Evolutionary conservation across 2,797 vertebrate species (phyloP).

Genomic region (Tragopan temminckii): DNA sequence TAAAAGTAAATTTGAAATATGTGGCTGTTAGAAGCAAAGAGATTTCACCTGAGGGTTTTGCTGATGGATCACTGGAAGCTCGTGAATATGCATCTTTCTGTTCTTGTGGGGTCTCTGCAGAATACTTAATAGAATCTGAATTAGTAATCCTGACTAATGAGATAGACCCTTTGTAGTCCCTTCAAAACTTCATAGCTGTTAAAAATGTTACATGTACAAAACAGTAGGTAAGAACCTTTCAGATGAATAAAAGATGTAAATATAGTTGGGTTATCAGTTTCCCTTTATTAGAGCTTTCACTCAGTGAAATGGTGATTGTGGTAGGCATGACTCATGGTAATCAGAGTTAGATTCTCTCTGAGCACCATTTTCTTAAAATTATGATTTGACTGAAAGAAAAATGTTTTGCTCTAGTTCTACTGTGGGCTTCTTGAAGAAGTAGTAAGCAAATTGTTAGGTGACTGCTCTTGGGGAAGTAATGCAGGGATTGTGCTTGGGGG

Average conservation of each 20-base stretch:
- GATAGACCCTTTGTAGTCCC: not conserved
- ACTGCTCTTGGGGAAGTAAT: not conserved
- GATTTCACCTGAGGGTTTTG: constrained; percentile 42
- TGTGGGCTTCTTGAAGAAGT: not conserved
- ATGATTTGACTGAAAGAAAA: not conserved
- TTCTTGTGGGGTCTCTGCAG: constrained; percentile 29
- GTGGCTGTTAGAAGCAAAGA: not conserved
- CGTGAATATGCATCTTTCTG: constrained; percentile 24
- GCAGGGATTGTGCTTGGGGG: not conserved
- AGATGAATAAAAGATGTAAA: constrained; percentile 19
- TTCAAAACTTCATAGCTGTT: constrained; percentile 23
- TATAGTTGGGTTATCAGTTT: not conserved
- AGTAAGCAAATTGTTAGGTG: not conserved
- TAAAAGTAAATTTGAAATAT: constrained; percentile 11
- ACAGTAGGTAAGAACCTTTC: constrained; percentile 12
- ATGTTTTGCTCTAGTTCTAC: not conserved
- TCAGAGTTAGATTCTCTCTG: not conserved
- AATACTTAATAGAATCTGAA: constrained; percentile 38
- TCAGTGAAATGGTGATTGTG: not conserved
- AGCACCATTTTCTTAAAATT: not conserved
- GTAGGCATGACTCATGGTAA: not conserved
- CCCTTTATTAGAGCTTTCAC: not conserved
- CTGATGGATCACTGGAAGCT: constrained; percentile 12
- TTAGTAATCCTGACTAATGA: constrained; percentile 22
- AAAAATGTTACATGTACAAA: constrained; percentile 11